A percentile compares a stretch with the other conserved stretches of the same genome.
Evolutionary conservation across 2,797 vertebrate species (phyloP).

Genomic region (Microctenopoma steveboyesi): DNA sequence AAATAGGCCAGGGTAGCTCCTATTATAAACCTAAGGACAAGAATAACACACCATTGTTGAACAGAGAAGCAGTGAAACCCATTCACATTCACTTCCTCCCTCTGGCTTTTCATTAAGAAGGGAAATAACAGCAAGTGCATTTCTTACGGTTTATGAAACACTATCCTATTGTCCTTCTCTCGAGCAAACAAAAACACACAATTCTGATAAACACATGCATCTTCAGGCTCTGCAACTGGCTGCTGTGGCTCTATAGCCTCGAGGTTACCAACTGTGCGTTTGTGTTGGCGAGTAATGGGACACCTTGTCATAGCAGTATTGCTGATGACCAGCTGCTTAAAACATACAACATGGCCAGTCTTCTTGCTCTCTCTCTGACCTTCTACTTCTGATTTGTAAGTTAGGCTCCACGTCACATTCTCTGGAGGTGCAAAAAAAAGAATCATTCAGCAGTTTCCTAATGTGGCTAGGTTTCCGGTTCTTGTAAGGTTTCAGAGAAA

Average conservation of each 20-base stretch:
- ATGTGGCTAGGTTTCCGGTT: slow-evolving; percentile 14
- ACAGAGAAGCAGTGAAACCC: slow-evolving; percentile 38
- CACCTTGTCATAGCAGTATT: slow-evolving; percentile 35
- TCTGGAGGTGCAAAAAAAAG: slow-evolving; percentile 14
- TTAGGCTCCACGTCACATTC: slow-evolving; percentile 27
- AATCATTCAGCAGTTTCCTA: slow-evolving; percentile 22
- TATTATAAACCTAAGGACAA: slow-evolving; percentile 59
- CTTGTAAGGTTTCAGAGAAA: slow-evolving; percentile 26
- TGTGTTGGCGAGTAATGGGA: slow-evolving; percentile 52
- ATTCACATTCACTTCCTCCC: slow-evolving; percentile 48
- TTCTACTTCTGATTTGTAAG: slow-evolving; percentile 6
- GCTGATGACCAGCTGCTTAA: slow-evolving; percentile 47
- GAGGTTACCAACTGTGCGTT: slow-evolving; percentile 47
- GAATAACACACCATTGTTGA: slow-evolving; percentile 55
- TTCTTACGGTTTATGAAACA: slow-evolving; percentile 14
- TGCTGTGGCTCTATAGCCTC: slow-evolving; percentile 23
- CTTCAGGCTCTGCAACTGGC: slow-evolving; percentile 24
- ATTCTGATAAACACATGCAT: background rate
- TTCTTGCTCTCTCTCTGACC: slow-evolving; percentile 12
- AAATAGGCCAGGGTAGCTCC: slow-evolving; percentile 47
- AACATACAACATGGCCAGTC: slow-evolving; percentile 11
- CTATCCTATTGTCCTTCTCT: background rate
- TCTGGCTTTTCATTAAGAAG: slow-evolving; percentile 16
- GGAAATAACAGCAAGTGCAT: slow-evolving; percentile 23
- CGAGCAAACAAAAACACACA: slow-evolving; percentile 15